Evolutionary conservation across 2,888 invertebrate genomes (phyloP).

Genomic region (Operophtera brumata): DNA sequence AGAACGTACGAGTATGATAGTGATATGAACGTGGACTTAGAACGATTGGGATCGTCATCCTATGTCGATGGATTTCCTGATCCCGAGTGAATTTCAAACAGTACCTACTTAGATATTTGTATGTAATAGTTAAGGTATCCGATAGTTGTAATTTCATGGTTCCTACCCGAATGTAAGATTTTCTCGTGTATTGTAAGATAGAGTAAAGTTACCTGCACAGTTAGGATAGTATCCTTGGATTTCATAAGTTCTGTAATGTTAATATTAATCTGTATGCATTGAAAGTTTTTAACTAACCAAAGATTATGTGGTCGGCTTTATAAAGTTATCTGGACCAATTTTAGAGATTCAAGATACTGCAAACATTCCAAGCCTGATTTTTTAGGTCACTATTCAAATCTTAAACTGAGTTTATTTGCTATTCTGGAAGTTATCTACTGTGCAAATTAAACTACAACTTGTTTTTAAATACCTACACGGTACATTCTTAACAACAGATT

Average conservation of each 20-base stretch:
- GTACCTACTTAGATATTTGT: slow-evolving; percentile 46
- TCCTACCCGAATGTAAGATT: slow-evolving; percentile 72
- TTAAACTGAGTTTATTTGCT: neutral
- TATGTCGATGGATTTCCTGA: slow-evolving; percentile 1
- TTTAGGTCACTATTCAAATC: neutral
- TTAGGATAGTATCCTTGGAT: slow-evolving; percentile 11
- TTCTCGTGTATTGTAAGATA: slow-evolving; percentile 54
- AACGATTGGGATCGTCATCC: slow-evolving; percentile 7
- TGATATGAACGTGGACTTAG: slow-evolving; percentile 17
- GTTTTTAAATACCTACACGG: neutral
- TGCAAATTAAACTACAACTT: too few species aligned
- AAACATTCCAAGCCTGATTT: slow-evolving; percentile 11
- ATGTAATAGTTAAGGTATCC: slow-evolving; percentile 52
- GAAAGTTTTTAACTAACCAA: slow-evolving; percentile 18
- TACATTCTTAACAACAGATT: neutral
- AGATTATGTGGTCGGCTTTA: slow-evolving; percentile 23
- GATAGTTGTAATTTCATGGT: slow-evolving; percentile 68
- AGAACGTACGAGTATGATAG: slow-evolving; percentile 11
- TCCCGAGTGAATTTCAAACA: slow-evolving; percentile 48
- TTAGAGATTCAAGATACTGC: neutral
- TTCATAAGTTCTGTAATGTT: slow-evolving; percentile 12
- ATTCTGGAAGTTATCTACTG: neutral
- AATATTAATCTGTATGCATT: slow-evolving; percentile 4
- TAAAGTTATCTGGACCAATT: slow-evolving; percentile 6
- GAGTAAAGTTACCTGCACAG: slow-evolving; percentile 60